Percentiles rank a stretch among this genome's conserved stretches.
Conservation (phyloP, 35 echinoderm and acorn worm genomes). For the Chiridota heheva region DNA sequence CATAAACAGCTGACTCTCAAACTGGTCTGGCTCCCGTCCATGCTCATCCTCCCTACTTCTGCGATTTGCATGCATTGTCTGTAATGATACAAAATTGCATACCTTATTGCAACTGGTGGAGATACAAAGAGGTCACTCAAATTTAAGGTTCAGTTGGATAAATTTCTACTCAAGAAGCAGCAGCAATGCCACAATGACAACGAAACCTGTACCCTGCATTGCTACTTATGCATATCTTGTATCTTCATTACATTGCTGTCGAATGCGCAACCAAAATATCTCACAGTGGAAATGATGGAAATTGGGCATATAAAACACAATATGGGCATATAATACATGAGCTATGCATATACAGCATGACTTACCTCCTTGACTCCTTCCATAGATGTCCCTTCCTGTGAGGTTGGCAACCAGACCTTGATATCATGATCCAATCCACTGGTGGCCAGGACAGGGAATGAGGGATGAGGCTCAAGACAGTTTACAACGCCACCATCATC, state of each 20-base stretch:
- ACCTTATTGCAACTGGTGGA: not conserved
- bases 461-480: constrained; percentile 85
- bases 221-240: not conserved
- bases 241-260: not conserved
- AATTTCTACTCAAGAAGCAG: not conserved
- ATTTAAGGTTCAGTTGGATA: not conserved
- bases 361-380: constrained; percentile 75
- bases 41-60: constrained; percentile 75
- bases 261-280: not conserved
- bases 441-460: constrained; percentile 73
- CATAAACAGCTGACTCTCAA: constrained; percentile 86
- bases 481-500: constrained; percentile 94
- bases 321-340: not conserved
- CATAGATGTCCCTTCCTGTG: constrained; percentile 53
- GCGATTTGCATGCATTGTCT: constrained; percentile 71
- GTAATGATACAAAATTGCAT: not conserved
- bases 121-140: not conserved
- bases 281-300: not conserved
- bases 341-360: not conserved
- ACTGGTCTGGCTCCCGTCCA: constrained; percentile 67
- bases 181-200: not conserved
- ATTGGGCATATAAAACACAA: not conserved
- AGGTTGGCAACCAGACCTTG: constrained; percentile 88
- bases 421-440: constrained; percentile 95
- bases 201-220: not conserved